Percentiles rank a stretch among this genome's conserved stretches.
Conservation (phyloP, 2,113 vertebrate genomes). For the Grantiella picta region DNA sequence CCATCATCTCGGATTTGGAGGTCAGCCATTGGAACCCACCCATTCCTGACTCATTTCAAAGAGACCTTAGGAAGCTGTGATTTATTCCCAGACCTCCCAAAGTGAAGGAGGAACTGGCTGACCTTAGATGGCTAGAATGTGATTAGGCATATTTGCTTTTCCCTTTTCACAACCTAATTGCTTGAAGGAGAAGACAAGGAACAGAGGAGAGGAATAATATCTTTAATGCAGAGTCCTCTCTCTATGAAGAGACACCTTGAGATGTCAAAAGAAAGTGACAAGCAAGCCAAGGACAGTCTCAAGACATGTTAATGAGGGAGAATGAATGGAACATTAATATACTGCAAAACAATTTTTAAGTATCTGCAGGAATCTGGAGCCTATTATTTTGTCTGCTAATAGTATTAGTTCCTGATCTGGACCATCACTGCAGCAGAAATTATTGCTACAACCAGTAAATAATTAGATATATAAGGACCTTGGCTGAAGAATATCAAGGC, state of each 20-base stretch:
- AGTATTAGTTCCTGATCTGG: neutral
- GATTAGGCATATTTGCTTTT: neutral
- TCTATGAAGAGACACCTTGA: neutral
- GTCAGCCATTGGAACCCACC: neutral
- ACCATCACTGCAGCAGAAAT: neutral
- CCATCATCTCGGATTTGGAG: neutral
- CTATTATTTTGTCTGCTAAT: neutral
- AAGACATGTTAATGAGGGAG: neutral
- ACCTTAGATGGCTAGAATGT: neutral
- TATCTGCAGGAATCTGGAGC: neutral
- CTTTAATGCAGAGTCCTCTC: neutral
- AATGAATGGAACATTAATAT: neutral
- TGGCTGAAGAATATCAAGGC: neutral
- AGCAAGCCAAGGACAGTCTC: neutral
- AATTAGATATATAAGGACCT: neutral
- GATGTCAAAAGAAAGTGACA: neutral
- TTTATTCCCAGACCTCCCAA: neutral
- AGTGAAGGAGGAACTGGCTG: neutral
- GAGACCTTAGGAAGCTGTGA: neutral
- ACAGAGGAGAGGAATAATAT: neutral
- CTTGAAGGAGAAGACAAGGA: neutral
- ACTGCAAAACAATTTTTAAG: neutral
- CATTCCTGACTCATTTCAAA: neutral
- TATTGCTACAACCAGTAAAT: neutral
- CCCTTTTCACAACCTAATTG: neutral